Evolutionary conservation across 2,888 invertebrate species (phyloP).

Genomic region (Athetis lepigone): DNA sequence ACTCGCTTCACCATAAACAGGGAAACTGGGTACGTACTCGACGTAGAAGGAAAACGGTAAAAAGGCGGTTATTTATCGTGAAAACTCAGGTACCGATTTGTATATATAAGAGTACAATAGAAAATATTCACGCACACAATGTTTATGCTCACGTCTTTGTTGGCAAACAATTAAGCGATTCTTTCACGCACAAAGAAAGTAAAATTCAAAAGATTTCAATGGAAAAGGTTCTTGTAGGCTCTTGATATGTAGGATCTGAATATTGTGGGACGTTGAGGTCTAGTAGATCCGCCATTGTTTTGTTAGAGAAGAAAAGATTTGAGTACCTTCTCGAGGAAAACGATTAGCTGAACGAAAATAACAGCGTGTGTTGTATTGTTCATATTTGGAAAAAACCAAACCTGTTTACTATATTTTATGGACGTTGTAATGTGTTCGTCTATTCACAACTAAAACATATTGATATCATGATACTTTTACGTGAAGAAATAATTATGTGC

Average conservation of each 20-base stretch:
- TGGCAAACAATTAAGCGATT: conserved; percentile 56
- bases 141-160: conserved; percentile 53
- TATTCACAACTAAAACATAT: too few species aligned
- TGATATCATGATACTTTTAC: too few species aligned
- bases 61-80: conserved; percentile 25
- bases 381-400: too few species aligned
- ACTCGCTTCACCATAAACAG: too few species aligned
- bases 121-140: conserved; percentile 43
- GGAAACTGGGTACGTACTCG: conserved; percentile 3
- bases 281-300: conserved; percentile 20
- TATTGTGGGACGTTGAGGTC: conserved; percentile 20
- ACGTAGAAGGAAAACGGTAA: conserved; percentile 29
- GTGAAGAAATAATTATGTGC: too few species aligned
- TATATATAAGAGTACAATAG: conserved; percentile 49
- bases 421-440: too few species aligned
- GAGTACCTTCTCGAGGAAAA: not conserved
- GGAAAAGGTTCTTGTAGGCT: conserved; percentile 35
- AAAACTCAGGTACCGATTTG: conserved; percentile 55
- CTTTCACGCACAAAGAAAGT: conserved; percentile 49
- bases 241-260: conserved; percentile 27
- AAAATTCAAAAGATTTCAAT: conserved; percentile 44
- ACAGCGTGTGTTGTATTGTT: not conserved
- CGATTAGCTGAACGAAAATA: not conserved
- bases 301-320: conserved; percentile 7
- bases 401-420: too few species aligned